Evolutionary conservation across 2,797 vertebrate species (phyloP).

Genomic region (Dallia pectoralis): DNA sequence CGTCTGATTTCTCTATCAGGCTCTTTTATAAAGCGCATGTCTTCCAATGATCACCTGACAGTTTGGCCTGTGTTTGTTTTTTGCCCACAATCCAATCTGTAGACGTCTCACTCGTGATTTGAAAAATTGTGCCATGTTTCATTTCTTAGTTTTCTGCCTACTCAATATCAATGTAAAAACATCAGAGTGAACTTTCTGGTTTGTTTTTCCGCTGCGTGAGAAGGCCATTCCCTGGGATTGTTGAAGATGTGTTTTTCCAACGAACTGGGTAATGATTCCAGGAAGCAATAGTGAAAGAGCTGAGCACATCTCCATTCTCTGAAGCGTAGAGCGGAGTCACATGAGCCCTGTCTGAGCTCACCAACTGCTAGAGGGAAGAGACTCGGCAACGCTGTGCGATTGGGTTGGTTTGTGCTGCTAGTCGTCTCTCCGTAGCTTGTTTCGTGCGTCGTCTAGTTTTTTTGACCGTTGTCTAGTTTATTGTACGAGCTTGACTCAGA

Average conservation of each 20-base stretch:
- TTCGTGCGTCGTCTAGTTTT: neutral
- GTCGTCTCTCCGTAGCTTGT: neutral
- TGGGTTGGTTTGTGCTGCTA: neutral
- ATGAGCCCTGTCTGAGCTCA: neutral
- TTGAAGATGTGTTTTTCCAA: neutral
- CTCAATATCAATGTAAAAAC: slow-evolving; percentile 44
- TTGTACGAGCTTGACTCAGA: neutral
- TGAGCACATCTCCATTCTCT: neutral
- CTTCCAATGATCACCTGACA: slow-evolving; percentile 34
- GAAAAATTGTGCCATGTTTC: slow-evolving; percentile 46
- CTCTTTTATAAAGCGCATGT: slow-evolving; percentile 34
- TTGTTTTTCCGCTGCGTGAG: no score
- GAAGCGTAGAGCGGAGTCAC: neutral
- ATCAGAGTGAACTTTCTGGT: no score
- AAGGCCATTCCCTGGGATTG: neutral
- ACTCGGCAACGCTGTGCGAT: neutral
- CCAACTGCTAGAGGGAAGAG: neutral
- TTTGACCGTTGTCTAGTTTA: neutral
- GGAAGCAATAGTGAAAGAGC: slow-evolving; percentile 1
- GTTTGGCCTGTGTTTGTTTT: slow-evolving; percentile 31
- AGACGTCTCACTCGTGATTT: slow-evolving; percentile 49
- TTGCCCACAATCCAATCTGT: slow-evolving; percentile 28
- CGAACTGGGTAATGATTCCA: neutral
- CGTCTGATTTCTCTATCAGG: neutral
- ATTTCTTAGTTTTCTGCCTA: slow-evolving; percentile 48